Base-by-base conservation (phyloP, 1,140 invertebrate genomes). In the Diabrotica undecimpunctata region DNA sequence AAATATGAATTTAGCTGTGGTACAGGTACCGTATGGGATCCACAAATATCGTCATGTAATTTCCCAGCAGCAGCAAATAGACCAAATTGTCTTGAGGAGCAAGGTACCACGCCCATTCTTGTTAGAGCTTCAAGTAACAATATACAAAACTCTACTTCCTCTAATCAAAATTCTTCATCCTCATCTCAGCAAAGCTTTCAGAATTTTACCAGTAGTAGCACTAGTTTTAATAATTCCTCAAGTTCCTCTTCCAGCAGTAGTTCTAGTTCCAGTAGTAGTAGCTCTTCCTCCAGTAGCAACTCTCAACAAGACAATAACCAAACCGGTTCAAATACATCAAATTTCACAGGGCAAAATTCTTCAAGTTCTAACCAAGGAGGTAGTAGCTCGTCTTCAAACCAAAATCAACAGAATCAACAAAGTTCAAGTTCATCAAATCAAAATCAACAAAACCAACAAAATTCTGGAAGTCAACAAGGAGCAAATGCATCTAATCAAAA, bases 1-100 rank as follows among this genome's bases (percentile, higher is more conserved):
- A 84, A 67, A 86, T 85, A 39, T 66, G 82, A 87, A 54, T 90
- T 87, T 69, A 81, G 79, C 14, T 90, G 88, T 75, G 86, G 83
- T 6, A 77, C 77, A 11, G 87, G 86, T 52, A 90, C 88, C 6
- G 83, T 88, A 11, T 88, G 84, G 78, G 86, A 88, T 71, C 79
- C 81, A 39, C 70, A 81, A 7, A 75, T 80, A 41, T 72, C 80
- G 61, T 79, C 80, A 14, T 90, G 88, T 74, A 89, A 89, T 75
- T 82, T 88, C 69, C 78, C 82, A 0, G 80, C 79, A 75, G 79
- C 79, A 6, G 81, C 84, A 14, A 86, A 83, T 81, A 83, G 86
- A 75, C 73, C 78, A 53, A 66, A 80, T 6, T 74, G 79, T 41
- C 68, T 78, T 2, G 41, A 56, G 61, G 69, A 70, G 56, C 12